Evolutionary conservation across 64 coral and sea anemone genomes (phyloP).

Genomic region (Montipora capricornis): DNA sequence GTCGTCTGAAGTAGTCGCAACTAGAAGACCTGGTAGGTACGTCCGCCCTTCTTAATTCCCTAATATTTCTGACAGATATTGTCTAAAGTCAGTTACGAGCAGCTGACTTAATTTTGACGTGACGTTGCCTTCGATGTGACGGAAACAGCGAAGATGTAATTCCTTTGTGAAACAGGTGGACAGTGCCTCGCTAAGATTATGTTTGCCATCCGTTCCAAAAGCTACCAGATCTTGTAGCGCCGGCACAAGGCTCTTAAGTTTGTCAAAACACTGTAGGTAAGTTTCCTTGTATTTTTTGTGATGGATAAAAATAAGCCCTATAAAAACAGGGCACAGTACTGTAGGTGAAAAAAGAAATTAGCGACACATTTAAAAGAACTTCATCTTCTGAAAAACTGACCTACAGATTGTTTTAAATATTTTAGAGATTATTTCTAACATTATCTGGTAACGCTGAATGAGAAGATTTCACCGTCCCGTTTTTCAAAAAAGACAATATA

Average conservation of each 20-base stretch:
- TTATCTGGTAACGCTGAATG: no score
- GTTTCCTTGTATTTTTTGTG: background rate
- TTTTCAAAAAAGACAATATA: no score
- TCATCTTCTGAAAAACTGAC: no score
- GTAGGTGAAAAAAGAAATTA: no score
- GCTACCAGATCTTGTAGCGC: background rate
- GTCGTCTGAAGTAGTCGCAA: no score
- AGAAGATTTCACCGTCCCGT: no score
- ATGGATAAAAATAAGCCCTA: background rate
- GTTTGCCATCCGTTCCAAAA: conserved; percentile 7
- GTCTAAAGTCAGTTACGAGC: background rate
- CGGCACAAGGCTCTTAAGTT: background rate
- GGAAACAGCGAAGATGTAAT: background rate
- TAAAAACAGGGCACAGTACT: background rate
- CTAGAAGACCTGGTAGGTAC: no score
- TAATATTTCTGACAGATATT: conserved; percentile 10
- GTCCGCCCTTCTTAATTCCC: background rate
- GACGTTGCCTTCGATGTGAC: background rate
- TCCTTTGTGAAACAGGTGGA: conserved; percentile 6
- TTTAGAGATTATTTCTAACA: no score
- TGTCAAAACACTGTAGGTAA: conserved; percentile 1
- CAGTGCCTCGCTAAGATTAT: background rate
- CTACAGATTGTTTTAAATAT: no score
- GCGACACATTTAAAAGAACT: no score
- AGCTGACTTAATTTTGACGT: conserved; percentile 4